Conservation (phyloP, 1,140 invertebrate genomes). For the Episyrphus balteatus region DNA sequence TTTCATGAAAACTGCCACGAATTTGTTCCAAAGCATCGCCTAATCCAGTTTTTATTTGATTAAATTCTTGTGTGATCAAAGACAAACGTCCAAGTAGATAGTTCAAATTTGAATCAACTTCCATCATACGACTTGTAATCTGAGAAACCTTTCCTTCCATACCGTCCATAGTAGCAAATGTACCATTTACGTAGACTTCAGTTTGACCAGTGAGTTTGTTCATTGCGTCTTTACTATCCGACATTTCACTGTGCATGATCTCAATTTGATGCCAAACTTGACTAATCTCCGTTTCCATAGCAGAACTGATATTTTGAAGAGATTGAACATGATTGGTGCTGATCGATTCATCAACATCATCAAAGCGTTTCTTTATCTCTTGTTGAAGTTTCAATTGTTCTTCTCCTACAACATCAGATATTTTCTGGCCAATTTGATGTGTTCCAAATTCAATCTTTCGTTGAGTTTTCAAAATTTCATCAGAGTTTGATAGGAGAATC, state of each 20-base stretch:
- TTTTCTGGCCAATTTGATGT: slow-evolving; percentile 71
- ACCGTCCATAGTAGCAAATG: slow-evolving; percentile 64
- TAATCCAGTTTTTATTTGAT: slow-evolving; percentile 64
- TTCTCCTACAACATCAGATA: slow-evolving; percentile 56
- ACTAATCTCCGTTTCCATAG: slow-evolving; percentile 71
- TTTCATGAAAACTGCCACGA: slow-evolving; percentile 52
- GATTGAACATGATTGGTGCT: slow-evolving; percentile 62
- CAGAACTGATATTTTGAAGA: slow-evolving; percentile 59
- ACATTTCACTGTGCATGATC: slow-evolving; percentile 77
- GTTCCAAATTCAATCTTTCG: slow-evolving; percentile 73
- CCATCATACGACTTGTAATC: slow-evolving; percentile 67
- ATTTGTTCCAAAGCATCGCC: slow-evolving; percentile 60
- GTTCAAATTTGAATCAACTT: slow-evolving; percentile 77
- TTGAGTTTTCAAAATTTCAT: slow-evolving; percentile 74
- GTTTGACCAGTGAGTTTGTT: slow-evolving; percentile 68
- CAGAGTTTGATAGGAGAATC: slow-evolving; percentile 70
- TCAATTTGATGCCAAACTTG: slow-evolving; percentile 80
- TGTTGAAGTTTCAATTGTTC: slow-evolving; percentile 55
- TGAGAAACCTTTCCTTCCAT: slow-evolving; percentile 68
- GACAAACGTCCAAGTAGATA: slow-evolving; percentile 68
- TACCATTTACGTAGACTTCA: slow-evolving; percentile 69
- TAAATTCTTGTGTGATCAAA: slow-evolving; percentile 76
- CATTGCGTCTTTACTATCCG: slow-evolving; percentile 58
- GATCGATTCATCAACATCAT: slow-evolving; percentile 55
- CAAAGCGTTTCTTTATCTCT: slow-evolving; percentile 55